Evolutionary conservation across 2,797 vertebrate species (phyloP).

Genomic region (Caiman crocodilus): DNA sequence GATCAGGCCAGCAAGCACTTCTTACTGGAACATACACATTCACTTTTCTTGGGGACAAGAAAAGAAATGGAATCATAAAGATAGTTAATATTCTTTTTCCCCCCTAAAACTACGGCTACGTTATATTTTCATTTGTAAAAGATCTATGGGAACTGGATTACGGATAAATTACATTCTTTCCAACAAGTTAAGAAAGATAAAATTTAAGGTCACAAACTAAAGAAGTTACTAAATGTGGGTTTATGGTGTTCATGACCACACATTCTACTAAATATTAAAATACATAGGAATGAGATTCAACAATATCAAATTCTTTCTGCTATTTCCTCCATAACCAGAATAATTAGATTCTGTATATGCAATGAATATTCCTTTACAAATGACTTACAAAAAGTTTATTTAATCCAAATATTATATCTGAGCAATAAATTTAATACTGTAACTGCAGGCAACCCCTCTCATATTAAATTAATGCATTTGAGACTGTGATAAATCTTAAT

Average conservation of each 20-base stretch:
- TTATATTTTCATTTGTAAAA: background rate
- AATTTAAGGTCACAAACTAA: background rate
- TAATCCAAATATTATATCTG: conserved; percentile 57
- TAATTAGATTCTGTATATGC: conserved; percentile 53
- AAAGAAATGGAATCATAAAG: no score
- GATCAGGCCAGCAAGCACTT: background rate
- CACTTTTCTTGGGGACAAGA: no score
- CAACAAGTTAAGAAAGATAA: background rate
- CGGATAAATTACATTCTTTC: background rate
- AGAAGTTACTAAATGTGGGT: background rate
- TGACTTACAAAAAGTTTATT: conserved; percentile 50
- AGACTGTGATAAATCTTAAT: conserved; percentile 60
- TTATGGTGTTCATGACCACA: conserved; percentile 35
- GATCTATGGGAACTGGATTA: background rate
- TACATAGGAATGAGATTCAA: conserved; percentile 27
- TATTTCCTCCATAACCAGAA: conserved; percentile 49
- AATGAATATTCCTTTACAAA: conserved; percentile 48
- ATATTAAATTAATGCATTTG: conserved; percentile 52
- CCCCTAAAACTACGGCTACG: background rate
- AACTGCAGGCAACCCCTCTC: conserved; percentile 38
- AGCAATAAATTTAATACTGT: conserved; percentile 13
- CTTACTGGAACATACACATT: background rate
- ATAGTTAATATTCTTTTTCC: background rate
- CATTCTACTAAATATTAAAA: conserved; percentile 51
- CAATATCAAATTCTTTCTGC: conserved; percentile 22